Base-by-base conservation (phyloP, 2,797 vertebrate genomes). In the Petrocephalus sullivani region DNA sequence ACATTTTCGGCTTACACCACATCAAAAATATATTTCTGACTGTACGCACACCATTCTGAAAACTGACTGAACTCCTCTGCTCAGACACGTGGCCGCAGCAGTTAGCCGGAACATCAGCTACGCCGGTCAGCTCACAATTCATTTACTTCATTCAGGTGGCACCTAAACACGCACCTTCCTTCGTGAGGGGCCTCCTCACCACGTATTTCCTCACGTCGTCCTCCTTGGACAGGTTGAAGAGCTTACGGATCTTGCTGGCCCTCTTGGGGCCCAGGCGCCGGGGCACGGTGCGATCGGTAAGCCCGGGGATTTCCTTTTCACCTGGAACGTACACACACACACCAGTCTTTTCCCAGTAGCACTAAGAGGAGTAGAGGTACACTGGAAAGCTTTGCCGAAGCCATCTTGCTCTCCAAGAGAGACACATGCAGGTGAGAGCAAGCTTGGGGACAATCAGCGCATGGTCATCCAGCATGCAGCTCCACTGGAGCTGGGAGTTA, bases 211-310 rank as follows among this genome's bases (percentile, higher is more conserved):
- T 97, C 2, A 99, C 98, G 2, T 99, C 98, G 64, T 99, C 98
- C 92, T 99, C 98, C 93, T 99, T 99, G 0, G 98, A 97, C 90
- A 99, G 95, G 93, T 99, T 99, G 93, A 99, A 99, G 87, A 99
- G 97, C 92, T 99, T 99, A 89, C 97, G 98, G 93, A 99, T 99
- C 94, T 96, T 98, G 96, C 98, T 99, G 78, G 98, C 98, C 90
- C 98, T 98, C 94, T 99, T 99, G 91, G 98, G 98, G 88, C 98
- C 98, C n/a, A 99, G 96, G 21, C 98, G 97, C 46, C 98, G 98
- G 89, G 98, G 98, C 91, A 99, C 97, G 0, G 98, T 99, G 90
- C 96, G 98, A 94, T 99, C 98, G 0, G 98, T 99, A 92, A 99
- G 96, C 5, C 98, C 98, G 16, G 98, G 98, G 93, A 99, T 99